phyloP scores from a whole-genome alignment of 2,113 vertebrate species.

The Lophochroa leadbeateri region DNA sequence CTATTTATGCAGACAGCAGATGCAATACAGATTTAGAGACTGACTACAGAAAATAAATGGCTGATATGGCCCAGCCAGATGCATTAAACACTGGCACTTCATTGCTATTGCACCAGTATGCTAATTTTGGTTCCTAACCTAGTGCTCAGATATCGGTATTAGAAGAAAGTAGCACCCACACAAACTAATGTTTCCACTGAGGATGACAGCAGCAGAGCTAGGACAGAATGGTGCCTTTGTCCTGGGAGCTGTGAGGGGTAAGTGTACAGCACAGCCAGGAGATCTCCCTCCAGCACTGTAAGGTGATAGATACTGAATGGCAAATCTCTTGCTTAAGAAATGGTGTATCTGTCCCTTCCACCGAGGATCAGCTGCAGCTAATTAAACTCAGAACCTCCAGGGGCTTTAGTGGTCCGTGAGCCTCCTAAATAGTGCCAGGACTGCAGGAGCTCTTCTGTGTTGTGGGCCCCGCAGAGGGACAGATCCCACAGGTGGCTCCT shows the following conservation, averaged over 20 bases:
- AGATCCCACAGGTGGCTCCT: background rate
- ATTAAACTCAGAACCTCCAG: background rate
- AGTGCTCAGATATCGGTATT: accelerated
- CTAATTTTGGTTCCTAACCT: background rate
- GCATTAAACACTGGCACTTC: background rate
- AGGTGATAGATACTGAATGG: accelerated
- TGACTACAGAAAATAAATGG: background rate
- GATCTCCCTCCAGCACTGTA: background rate
- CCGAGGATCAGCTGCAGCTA: too few relatives aligned
- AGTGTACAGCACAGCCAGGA: accelerated
- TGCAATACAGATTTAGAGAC: background rate
- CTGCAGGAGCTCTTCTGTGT: background rate
- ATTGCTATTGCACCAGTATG: background rate
- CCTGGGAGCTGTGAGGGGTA: background rate
- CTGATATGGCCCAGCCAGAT: background rate
- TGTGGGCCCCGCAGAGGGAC: background rate
- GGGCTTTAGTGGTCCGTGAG: background rate
- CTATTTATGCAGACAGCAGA: slow-evolving; percentile 28
- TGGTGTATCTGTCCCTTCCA: background rate
- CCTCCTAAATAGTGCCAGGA: background rate
- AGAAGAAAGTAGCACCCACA: background rate
- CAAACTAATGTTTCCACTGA: accelerated
- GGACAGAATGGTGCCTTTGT: accelerated
- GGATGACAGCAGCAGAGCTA: background rate
- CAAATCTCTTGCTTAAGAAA: background rate